Base-by-base conservation (phyloP, 2,888 invertebrate genomes). In the Oligia strigilis region DNA sequence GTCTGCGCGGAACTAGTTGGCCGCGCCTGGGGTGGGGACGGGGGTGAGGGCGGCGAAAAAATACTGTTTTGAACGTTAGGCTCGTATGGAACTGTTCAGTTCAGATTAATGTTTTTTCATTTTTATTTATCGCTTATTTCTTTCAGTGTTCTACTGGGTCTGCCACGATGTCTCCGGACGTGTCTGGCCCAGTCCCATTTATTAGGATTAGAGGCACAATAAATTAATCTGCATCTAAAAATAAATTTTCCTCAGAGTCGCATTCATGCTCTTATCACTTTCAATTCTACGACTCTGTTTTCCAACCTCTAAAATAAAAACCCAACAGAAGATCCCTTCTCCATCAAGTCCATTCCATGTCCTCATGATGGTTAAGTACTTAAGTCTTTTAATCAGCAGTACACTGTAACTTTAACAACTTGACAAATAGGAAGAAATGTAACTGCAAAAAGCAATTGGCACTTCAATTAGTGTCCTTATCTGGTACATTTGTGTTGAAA, bases 401-500 rank as follows among this genome's bases (percentile, higher is more conserved):
- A 55, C 46, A 58, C 17, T n/a, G 17, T 49, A 8, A 65, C 40
- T 62, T 52, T 60, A 4, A 75, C 60, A 52, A 69, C 6, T 55
- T 60, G 40, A 49, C 77, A 71, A 72, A 81, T 74, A 60, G 17
- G 55, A 0, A 49, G 36, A 78, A 70, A 82, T 82, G 80, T 80
- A 75, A 75, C 23, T 43, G 72, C 67, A 75, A 78, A 79, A 62
- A 40, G 70, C 80, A 80, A 77, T 87, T 80, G 81, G 29, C 80
- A 77, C 76, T 81, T 78, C 58, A 76, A 77, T 78, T 78, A 84
- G 75, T 73, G 76, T 72, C 66, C 79, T 82, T 83, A 86, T 81
- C 73, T 65, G 19, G 23, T 64, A 65, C 60, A 71, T 74, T 65
- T 75, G 69, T 75, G 79, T 85, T 76, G 74, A 87, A 76, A 75